Percentiles rank a stretch among this genome's conserved stretches.
phyloP scores from a whole-genome alignment of 37 sponge, comb jelly and placozoan species.

The Hexactinellida sp. region DNA sequence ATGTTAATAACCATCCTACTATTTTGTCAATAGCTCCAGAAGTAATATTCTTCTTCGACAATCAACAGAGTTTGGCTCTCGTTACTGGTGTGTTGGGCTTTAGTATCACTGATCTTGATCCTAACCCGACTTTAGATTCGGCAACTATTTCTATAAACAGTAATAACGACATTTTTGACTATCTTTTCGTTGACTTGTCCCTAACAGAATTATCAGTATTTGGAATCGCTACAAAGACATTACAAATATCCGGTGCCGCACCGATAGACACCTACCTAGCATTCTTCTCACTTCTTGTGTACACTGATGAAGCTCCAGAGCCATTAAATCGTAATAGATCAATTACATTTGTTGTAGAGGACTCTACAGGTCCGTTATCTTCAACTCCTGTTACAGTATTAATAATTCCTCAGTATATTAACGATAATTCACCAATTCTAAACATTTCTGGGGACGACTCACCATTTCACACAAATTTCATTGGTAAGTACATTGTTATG shows the following conservation, averaged over 20 bases:
- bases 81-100: background rate
- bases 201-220: background rate
- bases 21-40: background rate
- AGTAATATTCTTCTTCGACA: background rate
- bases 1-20: constrained; percentile 21
- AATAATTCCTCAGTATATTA: background rate
- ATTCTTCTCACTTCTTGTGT: background rate
- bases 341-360: background rate
- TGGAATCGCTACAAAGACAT: background rate
- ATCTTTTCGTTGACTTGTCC: background rate
- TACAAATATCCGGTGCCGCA: background rate
- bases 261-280: background rate
- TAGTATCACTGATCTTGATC: constrained; percentile 21
- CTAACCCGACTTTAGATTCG: background rate
- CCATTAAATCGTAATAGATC: background rate
- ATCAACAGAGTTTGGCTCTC: background rate
- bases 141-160: background rate
- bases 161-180: background rate
- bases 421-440: background rate
- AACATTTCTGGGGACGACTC: background rate
- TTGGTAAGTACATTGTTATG: background rate
- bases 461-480: background rate
- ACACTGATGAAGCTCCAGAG: background rate
- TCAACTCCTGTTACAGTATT: background rate
- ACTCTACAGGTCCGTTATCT: background rate